phyloP scores from a whole-genome alignment of 2,888 invertebrate species.

The Pristionchus exspectatus region DNA sequence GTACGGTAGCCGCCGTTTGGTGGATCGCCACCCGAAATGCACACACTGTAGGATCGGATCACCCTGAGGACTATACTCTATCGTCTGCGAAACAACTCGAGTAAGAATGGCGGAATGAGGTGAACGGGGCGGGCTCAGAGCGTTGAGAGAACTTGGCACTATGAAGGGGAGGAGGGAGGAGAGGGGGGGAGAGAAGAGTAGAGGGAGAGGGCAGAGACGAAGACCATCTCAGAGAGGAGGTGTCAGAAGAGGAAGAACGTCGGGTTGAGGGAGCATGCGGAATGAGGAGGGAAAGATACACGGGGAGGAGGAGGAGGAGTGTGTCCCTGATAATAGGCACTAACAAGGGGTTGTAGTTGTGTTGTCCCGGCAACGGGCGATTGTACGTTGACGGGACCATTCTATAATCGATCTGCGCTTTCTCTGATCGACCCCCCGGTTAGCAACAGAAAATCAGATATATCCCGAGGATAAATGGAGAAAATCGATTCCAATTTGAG shows the following conservation, averaged over 20 bases:
- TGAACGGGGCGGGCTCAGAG: neutral
- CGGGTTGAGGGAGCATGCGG: neutral
- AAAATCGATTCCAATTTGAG: neutral
- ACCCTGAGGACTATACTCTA: neutral
- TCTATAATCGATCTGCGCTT: neutral
- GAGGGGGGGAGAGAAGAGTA: neutral
- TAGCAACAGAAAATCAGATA: no score
- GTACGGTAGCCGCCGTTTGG: neutral
- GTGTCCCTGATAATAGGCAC: neutral
- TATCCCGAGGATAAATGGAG: neutral
- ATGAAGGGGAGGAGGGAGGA: neutral
- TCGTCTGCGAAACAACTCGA: neutral
- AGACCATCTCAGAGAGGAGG: neutral
- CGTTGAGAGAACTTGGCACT: neutral
- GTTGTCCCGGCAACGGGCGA: neutral
- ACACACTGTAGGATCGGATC: neutral
- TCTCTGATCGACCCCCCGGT: neutral
- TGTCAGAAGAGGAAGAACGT: slow-evolving; percentile 11
- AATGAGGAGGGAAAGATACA: neutral
- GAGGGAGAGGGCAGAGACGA: neutral
- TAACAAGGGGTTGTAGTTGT: neutral
- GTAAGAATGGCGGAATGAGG: neutral
- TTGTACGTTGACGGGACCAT: neutral
- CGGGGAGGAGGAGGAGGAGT: neutral
- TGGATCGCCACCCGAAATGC: neutral